Base-by-base conservation (phyloP, 1,140 invertebrate species). In the Conus ventricosus region DNA sequence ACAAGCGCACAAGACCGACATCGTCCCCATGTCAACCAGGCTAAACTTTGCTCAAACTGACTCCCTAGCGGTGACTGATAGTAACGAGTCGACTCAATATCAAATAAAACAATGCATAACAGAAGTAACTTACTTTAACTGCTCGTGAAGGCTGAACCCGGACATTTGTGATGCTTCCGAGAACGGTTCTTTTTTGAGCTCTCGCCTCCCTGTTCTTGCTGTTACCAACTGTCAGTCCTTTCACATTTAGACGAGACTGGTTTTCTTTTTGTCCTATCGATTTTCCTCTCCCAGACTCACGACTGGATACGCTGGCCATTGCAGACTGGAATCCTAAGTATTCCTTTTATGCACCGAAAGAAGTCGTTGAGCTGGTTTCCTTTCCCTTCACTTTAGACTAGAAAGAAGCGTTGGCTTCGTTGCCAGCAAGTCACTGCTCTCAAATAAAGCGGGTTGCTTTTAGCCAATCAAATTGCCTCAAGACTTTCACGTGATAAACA, bases 61-160 rank as follows among this genome's bases (percentile, higher is more conserved):
- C 39, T 39, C 3, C 39, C 39, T 39, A 39, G 39, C 39, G 39
- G 39, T 39, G 39, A 39, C 39, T 39, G 39, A 39, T 39, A 39
- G 39, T 39, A 39, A 39, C 3, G 39, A 39, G 39, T 39, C 39
- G 39, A 39, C 39, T 39, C 39, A 3, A 39, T 3, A 39, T 39
- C 39, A 39, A 39, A 39, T 39, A 39, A 39, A 39, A 39, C 39
- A 53, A 54, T 23, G 5, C 39, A 54, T 17, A 81, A 23, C 10
- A 54, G 39, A 39, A 39, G 3, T 39, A 11, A 60, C 67, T 78
- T 54, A 81, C 80, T 51, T 94, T 94, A n/a, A 91, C 94, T 54
- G 93, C 93, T 88, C 94, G 90, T 63, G 89, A 91, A n/a, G 94
- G 94, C 83, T 94, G 94, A 53, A 93, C 90, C 87, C 94, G 87